Base-by-base conservation (phyloP, 2,888 invertebrate species). In the Ophion costatus region DNA sequence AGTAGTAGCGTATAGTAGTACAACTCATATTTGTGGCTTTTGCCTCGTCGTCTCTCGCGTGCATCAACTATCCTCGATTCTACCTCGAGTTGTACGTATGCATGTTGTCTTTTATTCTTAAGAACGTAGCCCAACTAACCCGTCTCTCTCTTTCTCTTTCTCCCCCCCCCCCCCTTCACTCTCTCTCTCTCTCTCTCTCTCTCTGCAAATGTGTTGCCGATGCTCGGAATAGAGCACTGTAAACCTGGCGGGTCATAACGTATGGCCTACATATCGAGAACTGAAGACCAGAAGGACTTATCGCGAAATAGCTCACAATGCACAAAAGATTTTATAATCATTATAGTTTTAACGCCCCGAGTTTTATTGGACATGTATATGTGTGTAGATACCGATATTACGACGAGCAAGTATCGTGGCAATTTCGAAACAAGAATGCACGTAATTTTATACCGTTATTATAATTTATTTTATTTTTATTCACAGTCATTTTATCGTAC, bases 201-300 rank as follows among this genome's bases (percentile, higher is more conserved):
- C 24, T 24, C 70, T 14, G n/a, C 66, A 33, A 51, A 45, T 69
- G n/a, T 42, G 61, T 74, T 71, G 71, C 57, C 71, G 71, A 22
- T 45, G 42, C 61, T 56, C 51, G 56, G 45, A 29, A 33, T 64
- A 70, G 66, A 71, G 63, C 57, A 59, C 64, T 75, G 57, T 81
- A 78, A 81, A 84, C 81, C 74, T 70, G 69, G 70, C 59, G 74
- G 81, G 78, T 84, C 81, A 81, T 78, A 81, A 81, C 81, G 74
- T 45, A 78, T 78, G 84, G 84, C 84, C 84, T 84, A 84, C 77
- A 84, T 84, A 84, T 80, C 77, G 64, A 69, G 24, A 24, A 10
- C 66, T 69, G 22, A 74, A 74, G 69, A 84, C 84, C 80, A 77
- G 77, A 84, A 84, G 83, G 83, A 45, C 71, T 83, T 67, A 80